Evolutionary conservation across 2,888 invertebrate genomes (phyloP).

Genomic region (Podabrus alpinus): DNA sequence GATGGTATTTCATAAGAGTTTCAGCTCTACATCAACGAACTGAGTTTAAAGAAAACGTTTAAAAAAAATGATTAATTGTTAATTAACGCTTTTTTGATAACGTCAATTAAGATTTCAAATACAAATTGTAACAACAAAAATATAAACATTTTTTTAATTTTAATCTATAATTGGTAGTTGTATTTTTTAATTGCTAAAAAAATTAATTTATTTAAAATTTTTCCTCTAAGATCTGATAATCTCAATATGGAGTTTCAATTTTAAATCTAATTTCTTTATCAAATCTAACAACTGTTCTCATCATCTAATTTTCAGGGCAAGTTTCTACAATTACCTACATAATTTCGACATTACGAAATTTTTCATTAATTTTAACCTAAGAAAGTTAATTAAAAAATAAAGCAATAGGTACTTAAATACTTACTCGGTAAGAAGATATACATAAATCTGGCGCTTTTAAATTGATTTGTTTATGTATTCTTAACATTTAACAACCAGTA

Average conservation of each 20-base stretch:
- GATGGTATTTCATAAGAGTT: neutral
- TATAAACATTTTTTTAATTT: neutral
- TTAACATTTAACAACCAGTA: neutral
- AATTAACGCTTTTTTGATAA: neutral
- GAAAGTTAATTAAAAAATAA: neutral
- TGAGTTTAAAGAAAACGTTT: neutral
- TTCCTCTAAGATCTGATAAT: neutral
- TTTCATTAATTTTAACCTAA: neutral
- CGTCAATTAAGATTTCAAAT: neutral
- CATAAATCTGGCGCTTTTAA: neutral
- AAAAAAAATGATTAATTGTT: neutral
- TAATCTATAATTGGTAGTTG: neutral
- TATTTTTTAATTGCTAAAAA: neutral
- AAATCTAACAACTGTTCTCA: neutral
- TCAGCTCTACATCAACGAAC: neutral
- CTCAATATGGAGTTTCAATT: neutral
- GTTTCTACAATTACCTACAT: neutral
- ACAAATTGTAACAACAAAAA: neutral
- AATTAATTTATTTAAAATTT: neutral
- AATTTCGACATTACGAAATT: neutral
- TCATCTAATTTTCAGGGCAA: neutral
- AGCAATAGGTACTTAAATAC: no score
- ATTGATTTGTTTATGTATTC: neutral
- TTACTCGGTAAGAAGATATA: neutral
- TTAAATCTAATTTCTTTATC: neutral